A percentile compares a stretch with the other conserved stretches of the same genome.
Evolutionary conservation across 2,113 vertebrate genomes (phyloP).

Genomic region (Synchiropus splendidus): DNA sequence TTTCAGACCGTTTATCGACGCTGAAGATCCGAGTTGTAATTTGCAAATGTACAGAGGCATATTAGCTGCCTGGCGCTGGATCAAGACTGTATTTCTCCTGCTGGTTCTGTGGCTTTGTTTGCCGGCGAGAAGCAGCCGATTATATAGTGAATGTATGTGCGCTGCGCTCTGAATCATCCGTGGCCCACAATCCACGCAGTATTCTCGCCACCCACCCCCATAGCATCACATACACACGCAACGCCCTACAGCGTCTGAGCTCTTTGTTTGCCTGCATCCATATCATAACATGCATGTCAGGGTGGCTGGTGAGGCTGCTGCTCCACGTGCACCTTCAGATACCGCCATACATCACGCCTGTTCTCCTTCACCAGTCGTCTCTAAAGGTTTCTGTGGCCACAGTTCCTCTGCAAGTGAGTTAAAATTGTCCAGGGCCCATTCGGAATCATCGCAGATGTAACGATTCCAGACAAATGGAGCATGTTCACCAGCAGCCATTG

Average conservation of each 20-base stretch:
- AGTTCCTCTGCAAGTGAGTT: too few relatives aligned
- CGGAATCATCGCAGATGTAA: too few relatives aligned
- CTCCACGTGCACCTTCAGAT: too few relatives aligned
- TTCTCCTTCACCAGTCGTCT: too few relatives aligned
- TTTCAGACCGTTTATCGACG: slow-evolving; percentile 2
- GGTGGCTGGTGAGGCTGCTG: too few relatives aligned
- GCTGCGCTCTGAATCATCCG: slow-evolving; percentile 9
- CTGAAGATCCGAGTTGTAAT: not conserved
- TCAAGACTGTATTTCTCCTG: too few relatives aligned
- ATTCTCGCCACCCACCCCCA: slow-evolving; percentile 29
- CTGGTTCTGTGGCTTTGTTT: not conserved
- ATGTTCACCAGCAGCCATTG: too few relatives aligned
- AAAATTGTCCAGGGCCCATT: too few relatives aligned
- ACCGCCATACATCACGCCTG: too few relatives aligned
- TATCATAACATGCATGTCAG: not conserved
- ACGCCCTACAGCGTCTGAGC: slow-evolving; percentile 9
- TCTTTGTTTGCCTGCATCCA: slow-evolving; percentile 6
- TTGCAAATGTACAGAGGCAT: not conserved
- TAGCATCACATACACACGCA: slow-evolving; percentile 16
- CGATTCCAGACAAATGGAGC: too few relatives aligned
- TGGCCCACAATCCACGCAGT: slow-evolving; percentile 19
- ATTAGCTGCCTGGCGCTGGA: not conserved
- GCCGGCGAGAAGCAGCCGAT: not conserved
- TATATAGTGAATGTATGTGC: not conserved
- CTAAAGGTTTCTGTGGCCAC: too few relatives aligned